Evolutionary conservation across 2,113 vertebrate genomes (phyloP).

Genomic region (Chaetorhynchus papuensis): DNA sequence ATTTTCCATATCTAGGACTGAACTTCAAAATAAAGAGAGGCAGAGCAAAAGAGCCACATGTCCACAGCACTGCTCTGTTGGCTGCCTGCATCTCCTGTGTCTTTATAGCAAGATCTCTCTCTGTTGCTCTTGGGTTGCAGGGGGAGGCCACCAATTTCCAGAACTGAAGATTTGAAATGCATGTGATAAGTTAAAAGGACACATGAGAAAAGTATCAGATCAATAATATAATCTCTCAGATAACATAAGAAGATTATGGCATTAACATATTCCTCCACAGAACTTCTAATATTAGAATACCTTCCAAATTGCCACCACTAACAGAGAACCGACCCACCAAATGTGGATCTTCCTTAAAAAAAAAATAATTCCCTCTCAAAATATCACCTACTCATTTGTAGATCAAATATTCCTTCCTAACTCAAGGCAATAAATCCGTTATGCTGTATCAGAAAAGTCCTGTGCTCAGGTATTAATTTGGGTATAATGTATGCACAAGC

Average conservation of each 20-base stretch:
- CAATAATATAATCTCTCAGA: neutral
- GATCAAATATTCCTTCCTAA: neutral
- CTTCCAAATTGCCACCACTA: neutral
- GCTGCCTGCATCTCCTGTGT: neutral
- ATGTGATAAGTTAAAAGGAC: neutral
- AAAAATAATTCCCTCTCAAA: neutral
- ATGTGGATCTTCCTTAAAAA: neutral
- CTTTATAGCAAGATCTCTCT: neutral
- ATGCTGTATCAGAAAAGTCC: neutral
- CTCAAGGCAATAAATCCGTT: neutral
- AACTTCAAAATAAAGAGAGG: neutral
- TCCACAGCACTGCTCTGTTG: neutral
- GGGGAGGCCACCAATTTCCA: neutral
- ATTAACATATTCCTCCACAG: neutral
- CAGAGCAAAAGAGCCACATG: neutral
- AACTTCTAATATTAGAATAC: neutral
- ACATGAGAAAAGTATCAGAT: neutral
- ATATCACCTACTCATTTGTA: neutral
- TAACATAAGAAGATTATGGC: neutral
- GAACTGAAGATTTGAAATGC: neutral
- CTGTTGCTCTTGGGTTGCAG: neutral
- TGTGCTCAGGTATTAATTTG: neutral
- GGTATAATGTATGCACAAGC: slow-evolving; percentile 21
- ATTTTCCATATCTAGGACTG: neutral
- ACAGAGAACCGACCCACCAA: neutral